Evolutionary conservation across 2,888 invertebrate species (phyloP), one percentile per base, ranked within the genome.

Genomic region (Heteromyza rotundicornis): DNA sequence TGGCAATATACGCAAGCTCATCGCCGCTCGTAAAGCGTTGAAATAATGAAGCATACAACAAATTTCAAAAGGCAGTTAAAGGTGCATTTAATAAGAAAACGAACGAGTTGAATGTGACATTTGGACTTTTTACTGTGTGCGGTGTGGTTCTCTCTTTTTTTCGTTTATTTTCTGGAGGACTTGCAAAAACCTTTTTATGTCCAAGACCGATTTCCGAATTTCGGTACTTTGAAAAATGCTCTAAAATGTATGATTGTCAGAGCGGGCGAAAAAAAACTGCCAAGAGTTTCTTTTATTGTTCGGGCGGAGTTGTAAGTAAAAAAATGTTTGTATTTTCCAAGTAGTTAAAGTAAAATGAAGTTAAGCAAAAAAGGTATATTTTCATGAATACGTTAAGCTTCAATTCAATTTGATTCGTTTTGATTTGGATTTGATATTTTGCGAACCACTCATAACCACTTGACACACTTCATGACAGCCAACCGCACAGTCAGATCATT

Each of bases 41-140:
- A 68, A 66, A 67, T 67, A 70, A 70, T 70, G 65, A 67, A 68
- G 69, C 66, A 68, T 65, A 62, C 66, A 65, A 55, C 64, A 62
- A 66, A 69, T 66, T 63, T 64, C 57, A 64, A 62, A 62, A 64
- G 68, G 69, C 68, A 69, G 66, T 65, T 65, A 68, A 67, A 63
- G 66, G 61, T 64, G 63, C 64, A 64, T 66, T 68, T 67, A 67
- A 66, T 65, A 60, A 51, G 61, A 57, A 56, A 44, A 10, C 14
- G 35, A 35, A 8, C 35, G 47, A 55, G 50, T 51, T 44, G 56
- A 61, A 61, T 51, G 57, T 52, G 56, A 57, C 57, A 57, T 61
- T 61, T 61, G 49, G 56, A 61, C 60, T 61, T 57, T 55, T 61
- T 56, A 20, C 52, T 58, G 23, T 19, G 19, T 22, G n/a, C 12